phyloP scores from a whole-genome alignment of 2,113 vertebrate species.

The Dolichotis patagonum region DNA sequence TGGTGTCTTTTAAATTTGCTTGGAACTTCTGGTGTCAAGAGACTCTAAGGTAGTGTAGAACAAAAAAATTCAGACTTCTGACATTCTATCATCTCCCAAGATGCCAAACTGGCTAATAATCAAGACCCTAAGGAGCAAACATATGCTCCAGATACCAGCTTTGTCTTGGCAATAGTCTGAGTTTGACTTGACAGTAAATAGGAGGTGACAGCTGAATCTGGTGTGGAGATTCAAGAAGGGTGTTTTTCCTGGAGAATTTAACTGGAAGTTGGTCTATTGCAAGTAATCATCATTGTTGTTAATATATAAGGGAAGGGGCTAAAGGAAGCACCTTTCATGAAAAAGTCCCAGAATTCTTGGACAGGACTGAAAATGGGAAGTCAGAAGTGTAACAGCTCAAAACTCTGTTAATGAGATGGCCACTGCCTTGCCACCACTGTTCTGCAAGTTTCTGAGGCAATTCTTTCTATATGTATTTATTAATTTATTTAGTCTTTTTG shows the following conservation, averaged over 20 bases:
- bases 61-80: slow-evolving; percentile 25
- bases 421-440: neutral
- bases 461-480: neutral
- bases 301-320: neutral
- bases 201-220: slow-evolving; percentile 63
- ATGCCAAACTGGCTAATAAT: slow-evolving; percentile 68
- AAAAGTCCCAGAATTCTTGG: neutral
- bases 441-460: neutral
- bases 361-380: neutral
- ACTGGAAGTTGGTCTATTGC: neutral
- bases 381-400: neutral
- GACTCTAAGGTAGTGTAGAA: neutral
- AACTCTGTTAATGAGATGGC: neutral
- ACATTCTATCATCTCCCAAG: slow-evolving; percentile 24
- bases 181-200: slow-evolving; percentile 45
- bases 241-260: neutral
- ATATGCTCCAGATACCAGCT: slow-evolving; percentile 51
- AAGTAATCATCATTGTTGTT: neutral
- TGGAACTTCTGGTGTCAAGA: slow-evolving; percentile 34
- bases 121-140: slow-evolving; percentile 66
- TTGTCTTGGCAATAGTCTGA: slow-evolving; percentile 42
- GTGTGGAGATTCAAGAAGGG: neutral
- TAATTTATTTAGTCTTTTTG: no score
- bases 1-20: slow-evolving; percentile 16
- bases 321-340: neutral